These are phyloP conservation scores for Gortyna flavago DNA, from an alignment of 2,888 invertebrate genomes.

Conservation along the genomic window DNA sequence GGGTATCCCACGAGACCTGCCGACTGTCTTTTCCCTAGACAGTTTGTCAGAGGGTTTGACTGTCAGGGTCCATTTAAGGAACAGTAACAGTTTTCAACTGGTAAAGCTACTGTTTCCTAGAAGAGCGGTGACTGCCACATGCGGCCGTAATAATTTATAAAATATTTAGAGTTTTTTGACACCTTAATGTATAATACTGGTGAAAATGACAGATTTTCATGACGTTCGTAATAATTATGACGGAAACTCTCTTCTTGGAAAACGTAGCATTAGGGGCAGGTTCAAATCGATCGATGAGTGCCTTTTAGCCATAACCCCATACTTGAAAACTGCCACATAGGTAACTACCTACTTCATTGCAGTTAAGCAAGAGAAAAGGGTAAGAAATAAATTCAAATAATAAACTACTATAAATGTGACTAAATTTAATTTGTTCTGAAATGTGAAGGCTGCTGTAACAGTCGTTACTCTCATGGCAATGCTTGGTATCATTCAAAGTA, in stretches of 20 bases:
- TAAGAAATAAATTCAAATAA: slow-evolving; percentile 57
- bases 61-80: not conserved
- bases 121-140: not conserved
- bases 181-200: no score
- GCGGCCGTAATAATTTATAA: not conserved
- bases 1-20: not conserved
- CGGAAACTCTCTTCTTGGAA: no score
- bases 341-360: not conserved
- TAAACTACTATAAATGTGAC: slow-evolving; percentile 78
- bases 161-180: no score
- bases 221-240: no score
- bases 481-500: slow-evolving; percentile 44
- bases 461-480: slow-evolving; percentile 38
- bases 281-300: not conserved
- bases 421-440: slow-evolving; percentile 86
- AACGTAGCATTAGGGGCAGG: not conserved
- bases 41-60: not conserved
- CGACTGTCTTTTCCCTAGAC: not conserved
- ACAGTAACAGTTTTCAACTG: not conserved
- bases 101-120: not conserved
- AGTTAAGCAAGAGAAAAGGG: slow-evolving; percentile 4
- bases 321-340: not conserved
- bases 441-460: slow-evolving; percentile 77
- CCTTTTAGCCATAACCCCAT: not conserved
- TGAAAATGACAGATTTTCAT: no score